phyloP scores from a whole-genome alignment of 2,113 vertebrate genomes.

The Hypocryptadius cinnamomeus region DNA sequence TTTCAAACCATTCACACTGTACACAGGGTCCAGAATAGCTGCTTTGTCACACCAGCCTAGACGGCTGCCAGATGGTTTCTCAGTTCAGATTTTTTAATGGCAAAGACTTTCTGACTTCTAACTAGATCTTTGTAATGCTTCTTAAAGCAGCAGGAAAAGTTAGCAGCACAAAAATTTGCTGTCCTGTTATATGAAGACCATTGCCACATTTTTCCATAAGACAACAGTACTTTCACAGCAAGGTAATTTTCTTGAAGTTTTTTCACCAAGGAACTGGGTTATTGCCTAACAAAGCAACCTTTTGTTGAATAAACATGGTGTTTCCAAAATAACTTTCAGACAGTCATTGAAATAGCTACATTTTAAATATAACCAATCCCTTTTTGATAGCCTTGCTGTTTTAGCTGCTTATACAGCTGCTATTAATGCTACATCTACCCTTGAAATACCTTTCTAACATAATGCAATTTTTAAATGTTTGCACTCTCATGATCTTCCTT shows the following conservation, averaged over 20 bases:
- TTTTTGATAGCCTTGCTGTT: background rate
- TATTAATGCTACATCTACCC: background rate
- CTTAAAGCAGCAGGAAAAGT: background rate
- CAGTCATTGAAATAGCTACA: background rate
- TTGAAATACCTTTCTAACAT: background rate
- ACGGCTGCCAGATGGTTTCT: background rate
- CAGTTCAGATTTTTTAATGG: background rate
- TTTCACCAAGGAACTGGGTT: background rate
- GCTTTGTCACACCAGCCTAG: background rate
- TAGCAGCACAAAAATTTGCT: background rate
- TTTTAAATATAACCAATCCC: background rate
- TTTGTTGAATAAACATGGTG: background rate
- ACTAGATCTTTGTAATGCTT: background rate
- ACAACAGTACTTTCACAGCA: background rate
- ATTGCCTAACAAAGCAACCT: background rate
- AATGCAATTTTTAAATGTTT: background rate
- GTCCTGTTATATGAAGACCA: background rate
- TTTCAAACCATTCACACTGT: background rate
- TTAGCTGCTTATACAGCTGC: background rate
- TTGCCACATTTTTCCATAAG: background rate
- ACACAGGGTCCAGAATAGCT: background rate
- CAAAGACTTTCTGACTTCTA: background rate
- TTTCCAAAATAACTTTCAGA: slow-evolving; percentile 9
- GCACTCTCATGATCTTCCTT: background rate
- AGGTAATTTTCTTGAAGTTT: slow-evolving; percentile 1